Percentiles rank a stretch among this genome's conserved stretches.
Conservation (phyloP, 2,888 invertebrate genomes). For the Pilophorus perplexus region DNA sequence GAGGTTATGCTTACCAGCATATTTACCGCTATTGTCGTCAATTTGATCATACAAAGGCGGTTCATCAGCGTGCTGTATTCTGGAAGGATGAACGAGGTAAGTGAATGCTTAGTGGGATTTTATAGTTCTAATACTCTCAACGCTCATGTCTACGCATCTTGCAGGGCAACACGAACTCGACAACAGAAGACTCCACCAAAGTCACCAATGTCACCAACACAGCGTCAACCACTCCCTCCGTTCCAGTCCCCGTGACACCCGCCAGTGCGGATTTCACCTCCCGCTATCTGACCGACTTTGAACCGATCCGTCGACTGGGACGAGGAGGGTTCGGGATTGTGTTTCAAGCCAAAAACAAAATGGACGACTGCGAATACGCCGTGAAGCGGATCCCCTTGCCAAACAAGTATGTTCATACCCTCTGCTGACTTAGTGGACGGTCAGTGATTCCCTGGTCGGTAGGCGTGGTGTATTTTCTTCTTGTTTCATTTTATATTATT, state of each 20-base stretch:
- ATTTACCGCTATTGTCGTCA: slow-evolving; percentile 68
- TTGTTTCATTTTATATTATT: not conserved
- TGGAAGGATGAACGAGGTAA: slow-evolving; percentile 20
- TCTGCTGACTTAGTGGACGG: not conserved
- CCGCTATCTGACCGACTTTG: slow-evolving; percentile 82
- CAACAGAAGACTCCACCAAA: not conserved
- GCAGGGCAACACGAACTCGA: too few relatives aligned
- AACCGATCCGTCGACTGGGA: slow-evolving; percentile 75
- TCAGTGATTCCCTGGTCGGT: not conserved
- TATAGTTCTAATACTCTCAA: too few relatives aligned
- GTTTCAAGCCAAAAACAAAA: slow-evolving; percentile 88
- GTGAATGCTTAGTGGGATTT: too few relatives aligned
- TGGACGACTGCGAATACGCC: slow-evolving; percentile 92
- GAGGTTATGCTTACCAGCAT: slow-evolving; percentile 75
- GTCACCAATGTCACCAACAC: not conserved
- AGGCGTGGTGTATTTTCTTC: not conserved
- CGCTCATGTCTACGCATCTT: too few relatives aligned
- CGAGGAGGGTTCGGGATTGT: slow-evolving; percentile 96
- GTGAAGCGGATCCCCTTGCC: slow-evolving; percentile 90
- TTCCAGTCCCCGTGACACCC: not conserved
- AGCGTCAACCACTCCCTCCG: not conserved
- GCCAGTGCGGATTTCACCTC: slow-evolving; percentile 54
- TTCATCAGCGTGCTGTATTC: slow-evolving; percentile 39
- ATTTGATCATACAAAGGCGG: slow-evolving; percentile 57
- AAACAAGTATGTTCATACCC: slow-evolving; percentile 58